Base-by-base conservation (phyloP, 2,113 vertebrate genomes). In the Ranitomeya variabilis region DNA sequence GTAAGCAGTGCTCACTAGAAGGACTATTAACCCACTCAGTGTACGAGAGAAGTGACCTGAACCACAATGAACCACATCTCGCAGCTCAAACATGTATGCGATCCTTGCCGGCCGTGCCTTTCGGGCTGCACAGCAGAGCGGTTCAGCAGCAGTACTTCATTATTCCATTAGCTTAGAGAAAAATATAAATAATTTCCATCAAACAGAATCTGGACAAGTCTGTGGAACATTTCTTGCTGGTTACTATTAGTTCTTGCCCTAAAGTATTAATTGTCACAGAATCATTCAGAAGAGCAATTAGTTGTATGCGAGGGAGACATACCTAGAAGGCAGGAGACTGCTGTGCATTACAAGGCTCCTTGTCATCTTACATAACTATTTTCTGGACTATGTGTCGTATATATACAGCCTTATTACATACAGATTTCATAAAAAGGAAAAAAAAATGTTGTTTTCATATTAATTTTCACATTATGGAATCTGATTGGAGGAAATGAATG, bases 1-100 rank as follows among this genome's bases (percentile, higher is more conserved):
- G 23, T 95, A 93, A 96, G 96, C 95, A 94, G 96, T 95, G 95
- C 95, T 96, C 97, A 97, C 91, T 94, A 93, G 93, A 97, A 95
- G 96, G 95, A 97, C 95, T 93, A 94, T 93, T 96, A 89, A 85
- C 87, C 87, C 87, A 26, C 85, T 86, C 31, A 18, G 59, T 0
- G 55, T 11, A 62, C 71, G 37, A 11, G 37, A 62, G 59, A 59
- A 66, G 59, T 77, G 73, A 57, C 26, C 37, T 62, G 84, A 59
- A 64, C 21, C 51, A 45, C 31, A 26, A 26, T 18, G 67, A 78
- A 67, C 86, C 69, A 31, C 51, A 67, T 18, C 59, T 67, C 26
- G 93, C 92, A 95, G 95, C 94, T 96, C 95, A 95, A 94, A 97
- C 97, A 97, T 96, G 82, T 90, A 76, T 76, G 73, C 18, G 73